Percentiles rank a stretch among this genome's conserved stretches.
These are phyloP conservation scores for Psettodes erumei DNA, from an alignment of 2,113 vertebrate species.

Conservation along the genomic window DNA sequence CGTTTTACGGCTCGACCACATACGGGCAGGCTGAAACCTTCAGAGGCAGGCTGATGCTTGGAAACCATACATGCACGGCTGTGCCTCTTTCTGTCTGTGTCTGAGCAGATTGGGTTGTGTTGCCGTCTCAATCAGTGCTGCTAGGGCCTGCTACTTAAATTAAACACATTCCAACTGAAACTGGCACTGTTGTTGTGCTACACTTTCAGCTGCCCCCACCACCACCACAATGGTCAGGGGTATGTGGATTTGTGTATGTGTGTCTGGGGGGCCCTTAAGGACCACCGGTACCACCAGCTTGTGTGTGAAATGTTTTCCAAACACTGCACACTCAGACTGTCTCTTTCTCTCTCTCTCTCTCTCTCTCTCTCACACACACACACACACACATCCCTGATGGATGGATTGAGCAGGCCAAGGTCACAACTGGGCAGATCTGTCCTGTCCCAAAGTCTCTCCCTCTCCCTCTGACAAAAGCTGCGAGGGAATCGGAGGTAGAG, in stretches of 20 bases:
- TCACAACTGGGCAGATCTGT: conserved; percentile 83
- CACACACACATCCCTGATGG: conserved; percentile 77
- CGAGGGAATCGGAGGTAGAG: conserved; percentile 80
- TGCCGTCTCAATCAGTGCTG: conserved; percentile 60
- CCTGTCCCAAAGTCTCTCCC: conserved; percentile 73
- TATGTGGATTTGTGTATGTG: conserved; percentile 54
- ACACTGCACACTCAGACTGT: conserved; percentile 69
- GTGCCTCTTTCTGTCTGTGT: conserved; percentile 36
- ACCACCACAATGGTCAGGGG: conserved; percentile 28
- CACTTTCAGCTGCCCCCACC: conserved; percentile 47
- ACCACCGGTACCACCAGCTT: conserved; percentile 69
- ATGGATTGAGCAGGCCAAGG: conserved; percentile 84
- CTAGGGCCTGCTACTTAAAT: conserved; percentile 59
- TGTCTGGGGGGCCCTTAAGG: conserved; percentile 55
- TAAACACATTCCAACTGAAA: conserved; percentile 75
- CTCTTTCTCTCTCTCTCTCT: conserved; percentile 39
- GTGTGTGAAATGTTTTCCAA: conserved; percentile 82
- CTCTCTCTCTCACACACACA: conserved; percentile 50
- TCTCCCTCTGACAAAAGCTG: conserved; percentile 76
- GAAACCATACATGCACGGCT: conserved; percentile 44
- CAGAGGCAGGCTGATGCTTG: conserved; percentile 48
- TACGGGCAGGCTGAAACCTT: conserved; percentile 63
- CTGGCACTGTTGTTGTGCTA: conserved; percentile 68
- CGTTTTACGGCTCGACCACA: conserved; percentile 74
- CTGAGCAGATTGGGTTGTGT: conserved; percentile 41